Base-by-base conservation (phyloP, 35 echinoderm and acorn worm species). In the Chiridota heheva region DNA sequence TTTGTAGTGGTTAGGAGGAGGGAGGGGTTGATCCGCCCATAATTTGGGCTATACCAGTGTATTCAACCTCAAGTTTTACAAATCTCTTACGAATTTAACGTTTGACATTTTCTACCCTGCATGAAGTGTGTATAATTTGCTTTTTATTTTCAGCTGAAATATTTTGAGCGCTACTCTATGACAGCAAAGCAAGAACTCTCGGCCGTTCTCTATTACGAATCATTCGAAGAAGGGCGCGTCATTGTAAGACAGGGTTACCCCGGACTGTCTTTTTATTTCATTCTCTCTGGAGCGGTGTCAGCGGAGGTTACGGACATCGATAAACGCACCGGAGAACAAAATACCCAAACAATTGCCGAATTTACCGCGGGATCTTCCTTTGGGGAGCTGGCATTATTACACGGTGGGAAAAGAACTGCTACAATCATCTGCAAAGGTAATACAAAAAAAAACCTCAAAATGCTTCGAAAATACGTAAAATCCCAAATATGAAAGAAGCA, bases 381-480 rank as follows among this genome's bases (percentile, higher is more conserved):
- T 68, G 95, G 95, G 1, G 95, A 98, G 48, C 47, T 98, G 42
- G 72, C 95, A 1, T 74, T 98, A 36, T 73, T 97, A 13, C 95
- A 98, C 51, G 89, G 81, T 2, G 81, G 80, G 5, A 91, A 91
- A 69, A 30, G 89, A 31, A 81, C 80, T 2, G 95, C 95, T 20
- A 92, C 95, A 0, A 91, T 98, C n/a, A 70, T 82, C 29, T 92
- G 89, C 49, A 91, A 91, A 97, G 89, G 93, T 97, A 86, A 30
- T 67, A 7, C 35, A n/a, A n/a, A n/a, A n/a, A n/a, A n/a, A n/a
- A n/a, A n/a, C n/a, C n/a, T n/a, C n/a, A n/a, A n/a, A n/a, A n/a
- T n/a, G n/a, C n/a, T n/a, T n/a, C n/a, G n/a, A n/a, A n/a, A n/a
- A n/a, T n/a, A n/a, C n/a, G n/a, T n/a, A n/a, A n/a, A n/a, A n/a